These are phyloP conservation scores for Petrolisthes cinctipes DNA, from an alignment of 2,888 invertebrate species.

Conservation along the genomic window DNA sequence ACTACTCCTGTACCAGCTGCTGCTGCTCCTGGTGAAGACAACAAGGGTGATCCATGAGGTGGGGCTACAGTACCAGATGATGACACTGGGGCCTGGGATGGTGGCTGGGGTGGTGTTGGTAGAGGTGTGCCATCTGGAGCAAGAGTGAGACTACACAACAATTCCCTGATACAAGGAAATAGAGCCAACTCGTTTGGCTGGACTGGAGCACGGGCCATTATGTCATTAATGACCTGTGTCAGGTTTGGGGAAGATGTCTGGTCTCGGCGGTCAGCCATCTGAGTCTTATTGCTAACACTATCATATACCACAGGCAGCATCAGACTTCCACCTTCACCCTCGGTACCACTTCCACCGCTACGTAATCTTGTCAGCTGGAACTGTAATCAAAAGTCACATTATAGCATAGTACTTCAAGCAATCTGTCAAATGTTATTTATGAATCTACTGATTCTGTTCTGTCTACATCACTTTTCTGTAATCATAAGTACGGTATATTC, in stretches of 20 bases:
- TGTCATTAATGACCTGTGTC: constrained; percentile 75
- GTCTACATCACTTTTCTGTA: too few species aligned
- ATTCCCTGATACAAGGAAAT: constrained; percentile 90
- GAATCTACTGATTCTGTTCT: too few species aligned
- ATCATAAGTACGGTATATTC: too few species aligned
- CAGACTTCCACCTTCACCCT: constrained; percentile 72
- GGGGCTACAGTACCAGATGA: constrained; percentile 42
- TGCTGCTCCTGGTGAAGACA: constrained; percentile 40
- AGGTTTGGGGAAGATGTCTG: constrained; percentile 66
- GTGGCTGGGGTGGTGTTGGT: constrained; percentile 30
- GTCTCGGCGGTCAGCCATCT: constrained; percentile 85
- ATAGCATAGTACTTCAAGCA: too few species aligned
- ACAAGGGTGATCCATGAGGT: constrained; percentile 43
- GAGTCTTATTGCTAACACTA: constrained; percentile 85
- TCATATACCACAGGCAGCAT: constrained; percentile 93
- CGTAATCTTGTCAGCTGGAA: constrained; percentile 79
- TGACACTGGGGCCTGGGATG: constrained; percentile 31
- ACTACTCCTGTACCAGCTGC: constrained; percentile 32
- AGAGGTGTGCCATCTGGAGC: constrained; percentile 76
- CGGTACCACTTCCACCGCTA: neutral
- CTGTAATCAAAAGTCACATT: constrained; percentile 20
- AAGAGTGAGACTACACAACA: constrained; percentile 84
- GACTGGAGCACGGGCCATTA: constrained; percentile 73
- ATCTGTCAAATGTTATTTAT: too few species aligned
- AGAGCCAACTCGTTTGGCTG: constrained; percentile 83